Percentiles rank a stretch among this genome's conserved stretches.
phyloP scores from a whole-genome alignment of 1,140 invertebrate genomes.

The Drosophila malerkotliana region DNA sequence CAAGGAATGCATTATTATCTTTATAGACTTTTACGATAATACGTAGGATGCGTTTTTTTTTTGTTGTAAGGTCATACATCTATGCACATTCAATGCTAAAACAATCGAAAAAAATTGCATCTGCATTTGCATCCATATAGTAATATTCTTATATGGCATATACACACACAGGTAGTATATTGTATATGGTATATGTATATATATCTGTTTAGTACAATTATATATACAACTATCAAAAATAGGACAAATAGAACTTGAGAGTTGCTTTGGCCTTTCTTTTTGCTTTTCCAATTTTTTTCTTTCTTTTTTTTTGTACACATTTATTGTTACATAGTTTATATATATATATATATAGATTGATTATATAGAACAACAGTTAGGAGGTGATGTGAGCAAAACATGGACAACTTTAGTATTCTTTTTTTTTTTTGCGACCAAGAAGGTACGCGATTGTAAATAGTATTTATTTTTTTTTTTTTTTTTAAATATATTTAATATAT shows the following conservation, averaged over 20 bases:
- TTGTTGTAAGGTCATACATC: slow-evolving; percentile 12
- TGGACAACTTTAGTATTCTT: slow-evolving; percentile 33
- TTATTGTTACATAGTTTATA: slow-evolving; percentile 43
- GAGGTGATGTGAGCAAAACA: slow-evolving; percentile 41
- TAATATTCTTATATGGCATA: slow-evolving; percentile 29
- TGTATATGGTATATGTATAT: slow-evolving; percentile 30
- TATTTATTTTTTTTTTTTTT: neutral
- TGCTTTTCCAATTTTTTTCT: no score
- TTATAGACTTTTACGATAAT: slow-evolving; percentile 18
- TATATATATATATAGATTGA: slow-evolving; percentile 13
- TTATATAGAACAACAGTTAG: slow-evolving; percentile 46
- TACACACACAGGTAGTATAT: slow-evolving; percentile 13
- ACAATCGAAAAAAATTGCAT: slow-evolving; percentile 54
- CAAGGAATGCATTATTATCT: slow-evolving; percentile 10
- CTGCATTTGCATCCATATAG: slow-evolving; percentile 17
- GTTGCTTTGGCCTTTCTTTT: slow-evolving; percentile 16
- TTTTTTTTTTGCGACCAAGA: slow-evolving; percentile 40
- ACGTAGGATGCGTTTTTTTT: neutral
- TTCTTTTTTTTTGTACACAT: slow-evolving; percentile 27
- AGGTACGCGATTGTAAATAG: slow-evolving; percentile 69
- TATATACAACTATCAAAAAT: slow-evolving; percentile 77
- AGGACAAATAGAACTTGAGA: slow-evolving; percentile 66
- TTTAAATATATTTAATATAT: slow-evolving; percentile 23
- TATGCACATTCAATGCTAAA: slow-evolving; percentile 58
- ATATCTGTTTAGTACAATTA: slow-evolving; percentile 9